A percentile compares a stretch with the other conserved stretches of the same genome.
phyloP scores from a whole-genome alignment of 2,113 vertebrate species.

The Leptosomus discolor region DNA sequence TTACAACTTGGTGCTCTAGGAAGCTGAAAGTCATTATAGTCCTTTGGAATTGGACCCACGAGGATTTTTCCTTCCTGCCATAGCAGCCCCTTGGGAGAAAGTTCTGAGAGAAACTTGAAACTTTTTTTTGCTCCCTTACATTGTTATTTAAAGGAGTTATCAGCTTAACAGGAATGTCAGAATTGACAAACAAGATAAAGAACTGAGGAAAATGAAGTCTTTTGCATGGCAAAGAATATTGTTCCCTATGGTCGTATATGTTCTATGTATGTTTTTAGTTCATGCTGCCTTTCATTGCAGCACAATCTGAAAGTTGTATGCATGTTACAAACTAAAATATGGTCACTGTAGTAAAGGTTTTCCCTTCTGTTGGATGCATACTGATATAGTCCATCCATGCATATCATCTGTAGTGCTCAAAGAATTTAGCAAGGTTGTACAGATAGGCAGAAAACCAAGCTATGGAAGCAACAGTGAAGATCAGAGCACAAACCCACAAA shows the following conservation, averaged over 20 bases:
- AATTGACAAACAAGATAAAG: not conserved
- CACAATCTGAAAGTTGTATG: not conserved
- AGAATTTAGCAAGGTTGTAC: not conserved
- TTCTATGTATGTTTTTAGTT: not conserved
- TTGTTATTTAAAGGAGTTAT: not conserved
- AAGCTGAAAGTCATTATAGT: not conserved
- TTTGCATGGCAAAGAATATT: not conserved
- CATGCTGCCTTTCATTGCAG: not conserved
- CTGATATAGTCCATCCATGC: not conserved
- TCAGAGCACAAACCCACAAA: not conserved
- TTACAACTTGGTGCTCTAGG: not conserved
- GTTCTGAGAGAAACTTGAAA: not conserved
- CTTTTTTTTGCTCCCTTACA: not conserved
- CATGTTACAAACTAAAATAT: not conserved
- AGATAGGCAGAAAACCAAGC: not conserved
- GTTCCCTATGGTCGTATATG: not conserved
- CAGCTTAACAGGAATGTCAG: not conserved
- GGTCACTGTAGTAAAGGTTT: not conserved
- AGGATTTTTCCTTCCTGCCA: not conserved
- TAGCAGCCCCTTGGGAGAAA: not conserved
- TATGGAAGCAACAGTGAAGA: not conserved
- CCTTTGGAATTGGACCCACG: not conserved
- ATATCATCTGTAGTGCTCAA: not conserved
- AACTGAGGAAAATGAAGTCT: not conserved
- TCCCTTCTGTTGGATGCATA: not conserved